Percentiles rank a stretch among this genome's conserved stretches.
Evolutionary conservation across 2,888 invertebrate species (phyloP).

Genomic region (Drosophila mimetica): DNA sequence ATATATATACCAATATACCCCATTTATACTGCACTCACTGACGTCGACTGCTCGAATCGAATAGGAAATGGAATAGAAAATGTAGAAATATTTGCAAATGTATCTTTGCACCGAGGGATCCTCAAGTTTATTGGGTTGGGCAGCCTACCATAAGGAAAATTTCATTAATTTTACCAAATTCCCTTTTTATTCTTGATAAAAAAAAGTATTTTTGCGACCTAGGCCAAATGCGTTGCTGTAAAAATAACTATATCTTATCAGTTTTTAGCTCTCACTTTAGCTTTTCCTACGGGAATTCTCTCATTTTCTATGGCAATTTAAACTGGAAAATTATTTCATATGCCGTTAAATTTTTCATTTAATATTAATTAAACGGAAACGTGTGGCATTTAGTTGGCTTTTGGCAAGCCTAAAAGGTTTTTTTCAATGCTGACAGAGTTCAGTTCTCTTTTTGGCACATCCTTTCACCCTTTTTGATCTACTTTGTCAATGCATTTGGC

Average conservation of each 20-base stretch:
- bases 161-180: conserved; percentile 44
- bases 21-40: conserved; percentile 8
- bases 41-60: conserved; percentile 22
- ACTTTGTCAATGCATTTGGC: conserved; percentile 41
- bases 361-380: conserved; percentile 39
- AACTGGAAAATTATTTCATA: conserved; percentile 56
- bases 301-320: conserved; percentile 28
- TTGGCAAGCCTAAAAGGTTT: background rate
- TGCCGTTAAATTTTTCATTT: conserved; percentile 55
- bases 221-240: conserved; percentile 36
- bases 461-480: conserved; percentile 40
- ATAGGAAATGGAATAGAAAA: conserved; percentile 25
- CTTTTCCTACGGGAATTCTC: conserved; percentile 6
- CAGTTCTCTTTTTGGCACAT: conserved; percentile 28
- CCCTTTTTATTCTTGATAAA: conserved; percentile 15
- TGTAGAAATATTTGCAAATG: conserved; percentile 16
- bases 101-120: conserved; percentile 15
- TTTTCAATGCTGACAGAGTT: background rate
- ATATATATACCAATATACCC: conserved; percentile 3
- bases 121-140: background rate
- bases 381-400: conserved; percentile 26
- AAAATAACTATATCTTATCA: conserved; percentile 8
- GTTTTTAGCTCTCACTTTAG: background rate
- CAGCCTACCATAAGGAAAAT: conserved; percentile 59
- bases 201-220: conserved; percentile 39